Conservation (phyloP, 2,888 invertebrate genomes). For the Aethes cnicana region DNA sequence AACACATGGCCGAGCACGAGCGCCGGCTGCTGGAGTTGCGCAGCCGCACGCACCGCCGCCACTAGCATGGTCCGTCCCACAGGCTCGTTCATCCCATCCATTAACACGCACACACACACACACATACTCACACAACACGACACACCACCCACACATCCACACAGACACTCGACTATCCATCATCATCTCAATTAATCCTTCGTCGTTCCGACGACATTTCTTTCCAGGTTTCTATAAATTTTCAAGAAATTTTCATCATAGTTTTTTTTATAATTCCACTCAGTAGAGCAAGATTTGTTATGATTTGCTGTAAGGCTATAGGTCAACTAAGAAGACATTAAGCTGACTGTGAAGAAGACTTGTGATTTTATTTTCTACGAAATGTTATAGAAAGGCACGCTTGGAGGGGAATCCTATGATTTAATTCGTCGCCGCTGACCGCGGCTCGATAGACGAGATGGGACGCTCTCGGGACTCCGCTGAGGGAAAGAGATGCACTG, state of each 20-base stretch:
- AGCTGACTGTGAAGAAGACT: constrained; percentile 47
- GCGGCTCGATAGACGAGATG: constrained; percentile 60
- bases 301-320: constrained; percentile 55
- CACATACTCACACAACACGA: constrained; percentile 41
- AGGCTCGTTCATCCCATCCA: constrained; percentile 35
- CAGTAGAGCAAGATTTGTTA: constrained; percentile 52
- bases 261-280: constrained; percentile 41
- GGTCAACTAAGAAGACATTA: constrained; percentile 54
- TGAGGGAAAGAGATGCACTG: constrained; percentile 46
- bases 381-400: constrained; percentile 81
- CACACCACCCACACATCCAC: constrained; percentile 31
- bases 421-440: constrained; percentile 72
- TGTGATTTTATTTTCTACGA: constrained; percentile 73
- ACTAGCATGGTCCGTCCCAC: constrained; percentile 79
- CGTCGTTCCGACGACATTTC: constrained; percentile 57
- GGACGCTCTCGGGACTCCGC: constrained; percentile 49
- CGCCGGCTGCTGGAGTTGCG: constrained; percentile 88
- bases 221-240: constrained; percentile 60
- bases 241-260: constrained; percentile 36
- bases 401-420: constrained; percentile 80
- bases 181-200: constrained; percentile 47
- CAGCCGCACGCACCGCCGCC: constrained; percentile 78
- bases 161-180: constrained; percentile 37
- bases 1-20: constrained; percentile 94
- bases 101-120: constrained; percentile 32